phyloP scores from a whole-genome alignment of 2,113 vertebrate genomes.

The Panurus biarmicus region DNA sequence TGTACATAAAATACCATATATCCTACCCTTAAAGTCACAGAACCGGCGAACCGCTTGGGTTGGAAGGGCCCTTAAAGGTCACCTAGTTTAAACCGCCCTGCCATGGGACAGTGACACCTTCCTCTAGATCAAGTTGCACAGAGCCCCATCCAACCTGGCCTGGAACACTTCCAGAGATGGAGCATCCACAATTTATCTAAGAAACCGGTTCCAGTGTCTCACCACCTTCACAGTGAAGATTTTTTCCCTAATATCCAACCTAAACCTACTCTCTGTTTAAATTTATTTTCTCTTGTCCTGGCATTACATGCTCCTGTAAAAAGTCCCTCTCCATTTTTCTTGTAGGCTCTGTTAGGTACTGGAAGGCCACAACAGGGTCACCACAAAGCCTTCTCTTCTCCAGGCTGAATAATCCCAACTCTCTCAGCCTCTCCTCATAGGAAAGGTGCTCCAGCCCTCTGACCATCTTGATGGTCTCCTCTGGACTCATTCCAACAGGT shows the following conservation, averaged over 20 bases:
- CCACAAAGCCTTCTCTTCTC: not conserved
- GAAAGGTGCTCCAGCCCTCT: not conserved
- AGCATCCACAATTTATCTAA: not conserved
- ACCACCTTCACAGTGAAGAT: not conserved
- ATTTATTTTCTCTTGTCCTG: not conserved
- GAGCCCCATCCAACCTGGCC: not conserved
- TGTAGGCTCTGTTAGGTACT: not conserved
- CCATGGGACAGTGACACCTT: not conserved
- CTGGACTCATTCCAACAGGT: not conserved
- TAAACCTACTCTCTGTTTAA: not conserved
- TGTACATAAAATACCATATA: rapidly evolving
- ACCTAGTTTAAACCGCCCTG: too few relatives aligned
- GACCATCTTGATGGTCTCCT: not conserved
- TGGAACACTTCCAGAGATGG: not conserved
- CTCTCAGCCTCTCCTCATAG: not conserved
- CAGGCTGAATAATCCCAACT: not conserved
- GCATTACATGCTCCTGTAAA: too few relatives aligned
- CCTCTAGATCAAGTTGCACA: not conserved
- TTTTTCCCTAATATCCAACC: not conserved
- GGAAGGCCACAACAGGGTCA: not conserved
- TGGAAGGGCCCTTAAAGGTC: not conserved
- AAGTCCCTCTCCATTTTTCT: not conserved
- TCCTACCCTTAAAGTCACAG: not conserved
- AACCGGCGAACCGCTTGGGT: not conserved
- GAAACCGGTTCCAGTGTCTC: not conserved